Conservation (phyloP, 1,140 invertebrate species). For the Aricia agestis region DNA sequence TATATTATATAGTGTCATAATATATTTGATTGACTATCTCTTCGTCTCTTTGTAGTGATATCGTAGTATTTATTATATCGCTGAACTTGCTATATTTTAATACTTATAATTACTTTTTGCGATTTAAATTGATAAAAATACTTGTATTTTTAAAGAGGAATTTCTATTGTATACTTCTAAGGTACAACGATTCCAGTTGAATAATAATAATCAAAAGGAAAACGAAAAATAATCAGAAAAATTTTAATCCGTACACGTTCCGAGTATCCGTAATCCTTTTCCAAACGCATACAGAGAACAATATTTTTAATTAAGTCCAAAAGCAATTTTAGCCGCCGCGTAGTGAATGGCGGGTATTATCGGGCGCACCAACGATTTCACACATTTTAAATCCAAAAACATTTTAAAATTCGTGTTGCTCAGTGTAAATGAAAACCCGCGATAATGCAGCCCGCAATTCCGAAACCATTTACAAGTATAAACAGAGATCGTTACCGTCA, state of each 20-base stretch:
- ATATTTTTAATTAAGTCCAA: constrained; percentile 15
- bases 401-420: constrained; percentile 35
- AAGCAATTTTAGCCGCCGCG: constrained; percentile 9
- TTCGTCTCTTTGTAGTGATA: too few relatives aligned
- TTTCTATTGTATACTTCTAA: too few relatives aligned
- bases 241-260: neutral
- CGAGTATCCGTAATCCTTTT: neutral
- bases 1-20: too few relatives aligned
- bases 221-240: neutral
- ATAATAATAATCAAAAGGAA: neutral
- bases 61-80: too few relatives aligned
- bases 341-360: constrained; percentile 14
- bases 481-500: constrained; percentile 18
- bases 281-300: neutral
- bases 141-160: too few relatives aligned
- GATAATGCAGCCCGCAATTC: constrained; percentile 30
- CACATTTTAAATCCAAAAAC: constrained; percentile 30
- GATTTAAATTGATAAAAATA: too few relatives aligned
- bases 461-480: constrained; percentile 26
- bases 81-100: too few relatives aligned
- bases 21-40: too few relatives aligned
- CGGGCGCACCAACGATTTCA: constrained; percentile 30
- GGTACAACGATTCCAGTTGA: too few relatives aligned
- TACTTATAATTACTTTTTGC: too few relatives aligned
- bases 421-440: constrained; percentile 33